Evolutionary conservation across 2,888 invertebrate genomes (phyloP), one percentile per base, ranked within the genome.

Genomic region (Dryocosmus kuriphilus): DNA sequence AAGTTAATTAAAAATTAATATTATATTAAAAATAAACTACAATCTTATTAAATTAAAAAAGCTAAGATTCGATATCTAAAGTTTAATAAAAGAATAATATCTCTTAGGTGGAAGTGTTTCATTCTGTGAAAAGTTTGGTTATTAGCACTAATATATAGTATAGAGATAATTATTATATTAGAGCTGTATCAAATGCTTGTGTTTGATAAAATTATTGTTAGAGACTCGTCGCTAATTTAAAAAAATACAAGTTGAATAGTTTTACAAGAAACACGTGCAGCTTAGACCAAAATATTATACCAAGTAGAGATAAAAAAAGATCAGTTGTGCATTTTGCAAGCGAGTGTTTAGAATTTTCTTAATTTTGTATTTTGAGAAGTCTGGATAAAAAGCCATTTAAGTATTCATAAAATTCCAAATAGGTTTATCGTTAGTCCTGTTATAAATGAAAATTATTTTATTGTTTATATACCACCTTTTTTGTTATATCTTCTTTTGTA

Each of bases 211-310:
- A 67, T 67, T 67, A 67, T 24, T 67, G 19, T 67, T 46, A 46
- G 27, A 65, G 16, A 67, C 16, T 67, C 46, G 5, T 71, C 51
- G 32, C n/a, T 30, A 27, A 24, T 41, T 11, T 67, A 67, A 67
- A 46, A 11, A 67, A 27, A 46, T 22, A n/a, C n/a, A 24, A 24
- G 30, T 71, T 51, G 14, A 71, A 71, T 41, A 67, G 27, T 46
- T 71, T 22, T 71, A 30, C 71, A 71, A 71, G 3, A 16, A 46
- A 30, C 51, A 32, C 32, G n/a, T 71, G 71, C 51, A 71, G 71
- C 71, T 71, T 30, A 71, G 30, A 71, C 71, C 71, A 71, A 71
- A 71, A 71, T 71, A 71, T 30, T 71, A 55, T 51, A 51, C 55
- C 4, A 30, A 71, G 27, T 46, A 51, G 19, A 46, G 67, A 51